phyloP scores from a whole-genome alignment of 2,113 vertebrate species.

The Brachyhypopomus gauderio region DNA sequence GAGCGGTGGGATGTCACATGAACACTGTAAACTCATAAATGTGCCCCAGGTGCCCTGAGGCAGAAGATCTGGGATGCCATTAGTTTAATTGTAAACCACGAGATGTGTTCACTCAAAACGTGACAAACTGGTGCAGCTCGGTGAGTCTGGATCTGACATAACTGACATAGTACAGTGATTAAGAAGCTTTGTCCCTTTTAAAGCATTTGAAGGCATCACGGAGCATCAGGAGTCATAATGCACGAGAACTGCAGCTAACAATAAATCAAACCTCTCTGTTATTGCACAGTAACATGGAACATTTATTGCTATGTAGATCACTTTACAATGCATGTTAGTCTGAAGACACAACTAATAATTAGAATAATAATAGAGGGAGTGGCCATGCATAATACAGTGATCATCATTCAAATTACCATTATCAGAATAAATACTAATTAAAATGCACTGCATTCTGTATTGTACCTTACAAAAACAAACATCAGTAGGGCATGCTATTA shows the following conservation, averaged over 20 bases:
- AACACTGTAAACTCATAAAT: too few species aligned
- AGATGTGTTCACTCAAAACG: too few species aligned
- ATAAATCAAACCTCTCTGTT: not conserved
- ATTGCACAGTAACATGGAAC: not conserved
- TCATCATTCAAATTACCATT: conserved; percentile 5
- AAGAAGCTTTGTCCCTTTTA: too few species aligned
- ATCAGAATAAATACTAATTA: conserved; percentile 27
- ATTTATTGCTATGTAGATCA: not conserved
- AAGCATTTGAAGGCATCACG: too few species aligned
- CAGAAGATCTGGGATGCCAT: too few species aligned
- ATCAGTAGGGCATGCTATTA: not conserved
- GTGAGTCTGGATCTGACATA: too few species aligned
- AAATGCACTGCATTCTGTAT: conserved; percentile 14
- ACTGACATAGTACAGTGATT: too few species aligned
- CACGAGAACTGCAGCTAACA: not conserved
- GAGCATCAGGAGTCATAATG: too few species aligned
- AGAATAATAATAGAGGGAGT: conserved; percentile 9
- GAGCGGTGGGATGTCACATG: too few species aligned
- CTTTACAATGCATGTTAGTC: conserved; percentile 29
- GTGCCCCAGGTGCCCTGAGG: too few species aligned
- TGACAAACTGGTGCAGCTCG: too few species aligned
- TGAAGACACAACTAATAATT: conserved; percentile 15
- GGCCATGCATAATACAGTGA: conserved; percentile 15
- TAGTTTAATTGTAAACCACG: too few species aligned
- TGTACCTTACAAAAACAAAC: conserved; percentile 37